Conservation (phyloP, 2,113 vertebrate species). For the Ramphastos sulfuratus region DNA sequence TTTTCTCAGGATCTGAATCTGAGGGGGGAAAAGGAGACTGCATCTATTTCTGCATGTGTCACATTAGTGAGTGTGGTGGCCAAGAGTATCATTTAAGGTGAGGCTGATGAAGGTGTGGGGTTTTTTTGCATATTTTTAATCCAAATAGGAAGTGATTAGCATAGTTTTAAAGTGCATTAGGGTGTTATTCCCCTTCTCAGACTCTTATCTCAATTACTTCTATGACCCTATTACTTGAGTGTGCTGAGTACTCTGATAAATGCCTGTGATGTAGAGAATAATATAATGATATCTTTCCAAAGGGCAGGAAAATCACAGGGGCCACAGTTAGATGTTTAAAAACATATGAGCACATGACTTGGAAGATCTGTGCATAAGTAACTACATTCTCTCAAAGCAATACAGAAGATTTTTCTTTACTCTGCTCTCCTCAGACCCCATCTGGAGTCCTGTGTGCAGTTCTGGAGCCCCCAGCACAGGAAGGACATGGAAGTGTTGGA, state of each 20-base stretch:
- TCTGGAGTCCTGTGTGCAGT: no score
- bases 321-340: not conserved
- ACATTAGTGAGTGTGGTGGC: not conserved
- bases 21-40: not conserved
- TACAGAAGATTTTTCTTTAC: not conserved
- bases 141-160: not conserved
- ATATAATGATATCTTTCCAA: not conserved
- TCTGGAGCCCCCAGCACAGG: no score
- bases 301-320: not conserved
- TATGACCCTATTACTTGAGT: not conserved
- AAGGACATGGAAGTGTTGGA: no score
- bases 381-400: not conserved
- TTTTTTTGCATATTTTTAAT: not conserved
- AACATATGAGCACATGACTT: not conserved
- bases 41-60: accelerated
- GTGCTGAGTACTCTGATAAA: not conserved
- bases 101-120: not conserved
- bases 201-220: not conserved
- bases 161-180: not conserved
- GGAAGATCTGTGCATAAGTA: not conserved
- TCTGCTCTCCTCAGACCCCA: no score
- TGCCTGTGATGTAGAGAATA: not conserved
- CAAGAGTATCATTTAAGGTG: not conserved
- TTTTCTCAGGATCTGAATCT: not conserved
- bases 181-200: not conserved